Percentiles rank a stretch among this genome's conserved stretches.
Evolutionary conservation across 1,140 invertebrate species (phyloP).

Genomic region (Rhyacophila brunnea): DNA sequence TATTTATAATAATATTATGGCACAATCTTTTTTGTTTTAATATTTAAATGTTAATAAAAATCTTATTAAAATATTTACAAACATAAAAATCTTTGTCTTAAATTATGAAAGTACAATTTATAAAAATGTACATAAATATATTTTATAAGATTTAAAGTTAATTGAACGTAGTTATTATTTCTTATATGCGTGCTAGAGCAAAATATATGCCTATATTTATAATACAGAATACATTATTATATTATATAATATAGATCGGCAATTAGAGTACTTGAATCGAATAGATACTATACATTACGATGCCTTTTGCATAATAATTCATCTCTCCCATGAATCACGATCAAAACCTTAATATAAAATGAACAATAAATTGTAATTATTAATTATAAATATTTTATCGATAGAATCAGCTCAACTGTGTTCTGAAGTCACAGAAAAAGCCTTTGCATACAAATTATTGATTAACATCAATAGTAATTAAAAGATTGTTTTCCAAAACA

Average conservation of each 20-base stretch:
- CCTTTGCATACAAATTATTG: too few relatives aligned
- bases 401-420: too few relatives aligned
- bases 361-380: too few relatives aligned
- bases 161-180: conserved; percentile 16
- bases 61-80: conserved; percentile 1
- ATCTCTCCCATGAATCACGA: too few relatives aligned
- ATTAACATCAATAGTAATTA: too few relatives aligned
- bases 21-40: background rate
- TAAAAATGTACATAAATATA: conserved; percentile 24
- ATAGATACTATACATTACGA: background rate
- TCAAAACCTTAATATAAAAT: too few relatives aligned
- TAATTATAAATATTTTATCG: too few relatives aligned
- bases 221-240: conserved; percentile 24
- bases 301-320: background rate
- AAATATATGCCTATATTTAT: conserved; percentile 29
- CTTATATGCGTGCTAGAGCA: conserved; percentile 23
- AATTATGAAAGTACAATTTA: conserved; percentile 25
- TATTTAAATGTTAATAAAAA: too few relatives aligned
- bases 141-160: conserved; percentile 18
- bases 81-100: conserved; percentile 8
- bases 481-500: too few relatives aligned
- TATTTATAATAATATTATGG: background rate
- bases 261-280: background rate
- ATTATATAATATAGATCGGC: conserved; percentile 15
- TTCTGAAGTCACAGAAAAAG: too few relatives aligned